Base-by-base conservation (phyloP, 2,888 invertebrate species). In the Nesidiocoris tenuis region DNA sequence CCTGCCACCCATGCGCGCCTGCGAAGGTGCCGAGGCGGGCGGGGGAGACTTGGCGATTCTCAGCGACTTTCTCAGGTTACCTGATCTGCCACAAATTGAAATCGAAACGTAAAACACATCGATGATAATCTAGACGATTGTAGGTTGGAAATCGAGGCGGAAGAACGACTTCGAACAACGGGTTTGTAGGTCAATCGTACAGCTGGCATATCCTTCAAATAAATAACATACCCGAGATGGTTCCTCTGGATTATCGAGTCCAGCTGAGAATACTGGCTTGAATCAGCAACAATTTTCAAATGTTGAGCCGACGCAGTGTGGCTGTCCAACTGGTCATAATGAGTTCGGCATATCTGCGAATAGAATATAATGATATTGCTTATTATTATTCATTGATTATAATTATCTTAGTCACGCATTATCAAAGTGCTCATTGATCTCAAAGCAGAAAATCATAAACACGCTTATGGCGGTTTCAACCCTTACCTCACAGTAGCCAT, bases 231-330 rank as follows among this genome's bases (percentile, higher is more conserved):
- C 78, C 78, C 75, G 3, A 77, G 63, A 59, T 68, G 70, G 61
- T 76, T 77, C 54, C 75, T 71, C 19, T 70, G 65, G 57, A 80
- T 80, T 16, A 79, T 76, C 12, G 76, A 76, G 82, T 93, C 93
- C 71, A 93, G 84, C 7, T 91, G 88, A 56, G 91, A 85, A 83
- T 90, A 93, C 84, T 92, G 92, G 79, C 87, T 87, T 80, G 90
- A 88, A 83, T 93, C 91, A 74, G 89, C 88, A 39, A 90, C 90
- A 83, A 91, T 91, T 79, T 89, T 88, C 74, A 89, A 84, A 84
- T 93, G 93, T 80, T 90, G 89, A 80, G 91, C 90, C 25, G 90
- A 90, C 79, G 90, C 89, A 19, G 92, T 85, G 82, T 93, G 93
- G 78, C 90, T 86, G 17, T 88, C 87, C 16, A 91, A 85, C 81